These are phyloP conservation scores for Strix aluco DNA, from an alignment of 2,113 vertebrate species.

Conservation along the genomic window DNA sequence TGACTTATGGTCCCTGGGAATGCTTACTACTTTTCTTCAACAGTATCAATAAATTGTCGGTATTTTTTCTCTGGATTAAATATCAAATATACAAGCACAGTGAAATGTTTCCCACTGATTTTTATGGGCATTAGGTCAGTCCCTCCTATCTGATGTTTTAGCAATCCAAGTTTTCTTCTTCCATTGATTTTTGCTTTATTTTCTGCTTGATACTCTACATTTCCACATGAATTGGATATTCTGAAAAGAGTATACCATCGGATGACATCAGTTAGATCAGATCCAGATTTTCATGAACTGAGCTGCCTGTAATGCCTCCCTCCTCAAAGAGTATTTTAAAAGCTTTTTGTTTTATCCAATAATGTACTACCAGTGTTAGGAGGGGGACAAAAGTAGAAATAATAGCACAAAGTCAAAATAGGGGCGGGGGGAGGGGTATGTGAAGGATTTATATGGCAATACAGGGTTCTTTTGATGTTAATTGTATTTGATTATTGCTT, in stretches of 20 bases:
- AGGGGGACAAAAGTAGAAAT: background rate
- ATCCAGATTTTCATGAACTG: background rate
- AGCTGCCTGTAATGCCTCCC: background rate
- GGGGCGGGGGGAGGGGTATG: background rate
- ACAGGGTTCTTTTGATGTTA: background rate
- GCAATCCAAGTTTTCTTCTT: background rate
- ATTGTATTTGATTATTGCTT: background rate
- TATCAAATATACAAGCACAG: background rate
- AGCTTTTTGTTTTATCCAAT: background rate
- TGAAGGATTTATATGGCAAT: background rate
- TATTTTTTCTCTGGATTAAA: background rate
- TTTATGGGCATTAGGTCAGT: background rate
- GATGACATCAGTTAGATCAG: background rate
- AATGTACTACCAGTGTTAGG: background rate
- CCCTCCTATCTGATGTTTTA: background rate
- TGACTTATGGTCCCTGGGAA: background rate
- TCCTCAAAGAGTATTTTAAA: background rate
- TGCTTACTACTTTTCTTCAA: background rate
- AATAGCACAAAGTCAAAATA: background rate
- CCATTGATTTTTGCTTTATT: background rate
- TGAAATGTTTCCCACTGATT: background rate
- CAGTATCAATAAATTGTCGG: background rate
- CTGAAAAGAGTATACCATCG: background rate
- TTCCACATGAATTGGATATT: background rate
- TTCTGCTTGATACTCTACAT: background rate